phyloP scores from a whole-genome alignment of 2,797 vertebrate genomes.

The Alosa sapidissima region DNA sequence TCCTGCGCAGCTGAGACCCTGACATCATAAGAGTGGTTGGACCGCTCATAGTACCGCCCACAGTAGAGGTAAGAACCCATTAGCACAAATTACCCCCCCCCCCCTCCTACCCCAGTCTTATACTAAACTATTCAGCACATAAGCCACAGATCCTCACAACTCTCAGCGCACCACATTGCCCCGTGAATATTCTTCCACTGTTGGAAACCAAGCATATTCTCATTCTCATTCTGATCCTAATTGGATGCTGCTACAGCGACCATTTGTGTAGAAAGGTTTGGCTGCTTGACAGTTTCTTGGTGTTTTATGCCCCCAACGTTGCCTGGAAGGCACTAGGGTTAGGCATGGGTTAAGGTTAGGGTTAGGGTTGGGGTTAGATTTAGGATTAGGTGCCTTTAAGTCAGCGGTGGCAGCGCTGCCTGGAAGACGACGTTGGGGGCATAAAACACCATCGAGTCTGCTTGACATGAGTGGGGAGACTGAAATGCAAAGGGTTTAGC shows the following conservation, averaged over 20 bases:
- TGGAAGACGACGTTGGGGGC: no score
- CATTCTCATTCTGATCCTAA: not conserved
- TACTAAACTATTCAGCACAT: not conserved
- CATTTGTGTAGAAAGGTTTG: not conserved
- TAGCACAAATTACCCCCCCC: not conserved
- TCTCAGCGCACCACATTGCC: not conserved
- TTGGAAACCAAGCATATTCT: not conserved
- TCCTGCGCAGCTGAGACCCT: not conserved
- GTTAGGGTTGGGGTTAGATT: no score
- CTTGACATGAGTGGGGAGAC: not conserved
- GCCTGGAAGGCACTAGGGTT: no score
- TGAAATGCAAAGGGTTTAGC: not conserved
- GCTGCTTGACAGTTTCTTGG: not conserved
- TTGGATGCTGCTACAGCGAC: not conserved
- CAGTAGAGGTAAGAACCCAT: not conserved
- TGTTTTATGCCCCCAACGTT: no score
- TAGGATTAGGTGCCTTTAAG: no score
- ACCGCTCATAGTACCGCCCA: not conserved
- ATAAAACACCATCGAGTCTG: not conserved
- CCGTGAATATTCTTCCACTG: not conserved
- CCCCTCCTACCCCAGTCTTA: not conserved
- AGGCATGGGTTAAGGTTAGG: no score
- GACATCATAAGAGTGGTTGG: not conserved
- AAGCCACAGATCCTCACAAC: not conserved
- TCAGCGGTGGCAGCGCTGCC: no score